Percentiles rank a stretch among this genome's conserved stretches.
Evolutionary conservation across 2,797 vertebrate genomes (phyloP).

Genomic region (Bradypodion pumilum): DNA sequence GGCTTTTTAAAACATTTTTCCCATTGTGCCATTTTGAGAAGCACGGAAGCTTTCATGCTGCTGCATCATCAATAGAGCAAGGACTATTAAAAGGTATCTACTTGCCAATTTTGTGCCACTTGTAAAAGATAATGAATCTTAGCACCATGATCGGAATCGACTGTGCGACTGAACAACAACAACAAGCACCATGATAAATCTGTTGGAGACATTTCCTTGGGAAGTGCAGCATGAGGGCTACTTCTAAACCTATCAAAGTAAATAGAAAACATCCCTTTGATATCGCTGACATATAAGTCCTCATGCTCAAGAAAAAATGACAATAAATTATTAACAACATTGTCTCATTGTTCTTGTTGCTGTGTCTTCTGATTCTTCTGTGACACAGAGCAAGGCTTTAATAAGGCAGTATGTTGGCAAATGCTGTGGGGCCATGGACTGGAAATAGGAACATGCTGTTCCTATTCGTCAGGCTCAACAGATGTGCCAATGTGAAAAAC

Average conservation of each 20-base stretch:
- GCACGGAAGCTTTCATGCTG: background rate
- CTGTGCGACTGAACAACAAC: too few species aligned
- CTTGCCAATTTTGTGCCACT: background rate
- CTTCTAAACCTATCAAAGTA: slow-evolving; percentile 21
- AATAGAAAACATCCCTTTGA: slow-evolving; percentile 4
- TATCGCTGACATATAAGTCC: background rate
- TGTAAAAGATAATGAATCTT: slow-evolving; percentile 10
- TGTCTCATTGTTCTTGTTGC: background rate
- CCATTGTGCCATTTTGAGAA: background rate
- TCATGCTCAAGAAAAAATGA: background rate
- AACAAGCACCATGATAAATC: background rate
- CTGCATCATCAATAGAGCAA: background rate
- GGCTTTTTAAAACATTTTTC: too few species aligned
- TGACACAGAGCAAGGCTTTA: slow-evolving; percentile 8
- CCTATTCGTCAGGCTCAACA: slow-evolving; percentile 8
- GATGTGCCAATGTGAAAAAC: slow-evolving; percentile 4
- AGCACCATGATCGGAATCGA: too few species aligned
- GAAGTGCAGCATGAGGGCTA: background rate
- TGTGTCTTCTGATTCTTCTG: background rate
- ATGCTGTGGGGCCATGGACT: slow-evolving; percentile 4
- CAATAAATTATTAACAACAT: background rate
- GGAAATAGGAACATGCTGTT: slow-evolving; percentile 26
- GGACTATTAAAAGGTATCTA: background rate
- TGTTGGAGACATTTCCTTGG: background rate
- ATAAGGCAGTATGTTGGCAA: slow-evolving; percentile 22